Evolutionary conservation across 2,113 vertebrate species (phyloP).

Genomic region (Tyrannus savana): DNA sequence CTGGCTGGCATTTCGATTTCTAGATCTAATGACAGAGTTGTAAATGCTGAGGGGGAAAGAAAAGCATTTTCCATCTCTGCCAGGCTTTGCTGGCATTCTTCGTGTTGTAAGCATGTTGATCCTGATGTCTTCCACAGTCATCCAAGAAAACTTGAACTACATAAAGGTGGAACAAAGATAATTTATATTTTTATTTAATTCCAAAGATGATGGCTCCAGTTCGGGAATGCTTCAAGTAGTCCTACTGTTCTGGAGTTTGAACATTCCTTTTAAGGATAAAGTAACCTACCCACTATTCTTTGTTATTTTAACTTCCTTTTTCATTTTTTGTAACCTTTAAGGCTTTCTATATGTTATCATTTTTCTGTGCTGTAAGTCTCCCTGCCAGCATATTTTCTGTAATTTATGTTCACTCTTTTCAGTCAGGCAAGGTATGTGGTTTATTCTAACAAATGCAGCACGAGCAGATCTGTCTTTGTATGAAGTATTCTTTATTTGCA

Average conservation of each 20-base stretch:
- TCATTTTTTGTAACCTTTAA: not conserved
- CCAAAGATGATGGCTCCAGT: not conserved
- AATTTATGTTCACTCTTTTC: not conserved
- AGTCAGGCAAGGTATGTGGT: not conserved
- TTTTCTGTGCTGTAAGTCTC: not conserved
- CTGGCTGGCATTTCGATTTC: constrained; percentile 28
- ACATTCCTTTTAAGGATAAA: not conserved
- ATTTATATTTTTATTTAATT: not conserved
- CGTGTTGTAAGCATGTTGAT: not conserved
- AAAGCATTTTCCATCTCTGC: not conserved
- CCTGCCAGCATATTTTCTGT: not conserved
- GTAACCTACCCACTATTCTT: not conserved
- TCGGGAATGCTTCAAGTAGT: not conserved
- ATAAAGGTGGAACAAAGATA: not conserved
- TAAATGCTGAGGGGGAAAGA: not conserved
- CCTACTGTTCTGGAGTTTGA: not conserved
- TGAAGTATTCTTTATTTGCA: not conserved
- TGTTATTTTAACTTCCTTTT: not conserved
- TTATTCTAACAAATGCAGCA: not conserved
- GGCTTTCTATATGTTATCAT: not conserved
- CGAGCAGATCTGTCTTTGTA: not conserved
- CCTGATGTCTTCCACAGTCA: not conserved
- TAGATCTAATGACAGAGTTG: not conserved
- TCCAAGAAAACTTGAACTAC: not conserved
- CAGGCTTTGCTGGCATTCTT: not conserved